Base-by-base conservation (phyloP, 2,797 vertebrate species). In the Heterohyrax brucei region DNA sequence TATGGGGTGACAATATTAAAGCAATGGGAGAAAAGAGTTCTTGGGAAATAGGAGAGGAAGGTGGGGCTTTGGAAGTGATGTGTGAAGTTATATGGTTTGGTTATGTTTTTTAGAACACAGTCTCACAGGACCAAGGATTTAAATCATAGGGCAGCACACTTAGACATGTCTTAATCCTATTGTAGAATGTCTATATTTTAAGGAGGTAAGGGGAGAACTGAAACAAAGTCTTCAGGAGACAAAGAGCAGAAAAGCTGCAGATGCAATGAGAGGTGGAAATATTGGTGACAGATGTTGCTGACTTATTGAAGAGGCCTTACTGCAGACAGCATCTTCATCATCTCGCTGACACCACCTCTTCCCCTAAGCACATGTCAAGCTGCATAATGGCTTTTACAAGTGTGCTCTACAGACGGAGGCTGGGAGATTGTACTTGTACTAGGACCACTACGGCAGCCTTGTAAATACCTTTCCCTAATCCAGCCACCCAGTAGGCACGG, bases 191-290 rank as follows among this genome's bases (percentile, higher is more conserved):
- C 79, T 92, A 1, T 68, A 39, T 86, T 87, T 84, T 77, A 66
- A 56, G 39, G 50, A 90, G n/a, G 16, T 44, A 44, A 68, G 62
- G 81, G 5, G 12, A 66, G 68, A 81, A 70, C 30, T 70, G 70
- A 56, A 56, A 53, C 5, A 10, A 79, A 24, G 13, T 86, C 73
- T 33, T 10, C 56, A 79, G 89, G 46, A 91, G 2, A 68, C 21
- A 39, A 61, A 66, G n/a, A 88, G 39, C 24, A 62, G 66, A 18
- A 91, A 78, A 76, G 48, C 24, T 22, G 62, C 73, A 90, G 59
- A 66, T n/a, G 56, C 81, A 78, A 22, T 7, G 30, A 79, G 61
- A 95, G 87, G 78, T 44, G 81, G 94, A 84, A 89, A 73, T 62
- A 93, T 30, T 68, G 28, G n/a, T 14, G 76, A 59, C 53, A 28